These are phyloP conservation scores for Hyposoter dolosus DNA, from an alignment of 2,888 invertebrate genomes.

Conservation along the genomic window DNA sequence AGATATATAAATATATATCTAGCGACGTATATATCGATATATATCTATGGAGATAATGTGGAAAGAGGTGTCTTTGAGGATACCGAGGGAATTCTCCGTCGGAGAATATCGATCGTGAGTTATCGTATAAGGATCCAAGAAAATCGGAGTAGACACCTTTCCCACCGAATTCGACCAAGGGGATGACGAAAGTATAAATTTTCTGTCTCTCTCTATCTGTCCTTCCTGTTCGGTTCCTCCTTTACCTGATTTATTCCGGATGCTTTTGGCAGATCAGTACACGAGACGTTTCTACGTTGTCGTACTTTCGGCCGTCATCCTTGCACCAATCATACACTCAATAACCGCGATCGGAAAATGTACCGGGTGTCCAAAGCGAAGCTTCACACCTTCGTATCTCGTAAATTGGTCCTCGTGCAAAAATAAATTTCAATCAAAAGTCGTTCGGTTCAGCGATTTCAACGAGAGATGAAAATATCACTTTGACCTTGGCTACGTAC, in stretches of 20 bases:
- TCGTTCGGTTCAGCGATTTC: background rate
- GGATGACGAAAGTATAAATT: constrained; percentile 49
- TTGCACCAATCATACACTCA: constrained; percentile 37
- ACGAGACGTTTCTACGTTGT: constrained; percentile 36
- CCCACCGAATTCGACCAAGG: constrained; percentile 52
- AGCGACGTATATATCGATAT: constrained; percentile 10
- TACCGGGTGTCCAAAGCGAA: constrained; percentile 24
- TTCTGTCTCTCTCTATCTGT: constrained; percentile 14
- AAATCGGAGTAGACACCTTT: constrained; percentile 64
- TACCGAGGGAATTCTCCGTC: constrained; percentile 46
- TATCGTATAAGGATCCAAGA: constrained; percentile 51
- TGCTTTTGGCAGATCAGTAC: constrained; percentile 52
- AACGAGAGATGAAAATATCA: background rate
- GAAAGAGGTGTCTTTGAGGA: constrained; percentile 8
- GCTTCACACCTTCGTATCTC: background rate
- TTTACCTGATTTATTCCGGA: constrained; percentile 55
- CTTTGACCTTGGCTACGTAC: background rate
- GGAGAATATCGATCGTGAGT: constrained; percentile 54
- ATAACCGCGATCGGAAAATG: constrained; percentile 54
- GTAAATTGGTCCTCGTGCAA: background rate
- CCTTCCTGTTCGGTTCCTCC: constrained; percentile 19
- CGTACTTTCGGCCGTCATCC: constrained; percentile 39
- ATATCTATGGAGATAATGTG: constrained; percentile 23
- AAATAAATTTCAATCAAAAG: constrained; percentile 9
- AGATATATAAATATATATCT: constrained; percentile 19